phyloP scores from a whole-genome alignment of 2,113 vertebrate species.

The Aphyosemion australe region DNA sequence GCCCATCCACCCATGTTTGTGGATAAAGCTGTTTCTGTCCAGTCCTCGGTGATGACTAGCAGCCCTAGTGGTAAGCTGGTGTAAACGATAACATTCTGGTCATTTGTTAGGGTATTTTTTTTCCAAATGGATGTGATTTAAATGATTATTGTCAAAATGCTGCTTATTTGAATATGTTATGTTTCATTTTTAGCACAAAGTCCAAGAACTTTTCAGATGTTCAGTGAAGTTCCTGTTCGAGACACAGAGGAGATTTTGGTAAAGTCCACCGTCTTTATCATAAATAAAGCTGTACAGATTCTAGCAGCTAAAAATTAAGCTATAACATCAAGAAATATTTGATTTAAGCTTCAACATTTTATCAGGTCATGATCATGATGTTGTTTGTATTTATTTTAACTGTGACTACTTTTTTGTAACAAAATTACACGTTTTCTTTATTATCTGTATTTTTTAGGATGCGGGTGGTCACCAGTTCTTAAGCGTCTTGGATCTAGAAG shows the following conservation, averaged over 20 bases:
- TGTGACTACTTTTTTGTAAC: background rate
- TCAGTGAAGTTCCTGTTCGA: slow-evolving; percentile 42
- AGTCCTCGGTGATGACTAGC: slow-evolving; percentile 14
- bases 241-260: slow-evolving; percentile 63
- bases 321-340: background rate
- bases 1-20: slow-evolving; percentile 36
- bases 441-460: slow-evolving; percentile 46
- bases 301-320: background rate
- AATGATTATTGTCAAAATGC: background rate
- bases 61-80: slow-evolving; percentile 59
- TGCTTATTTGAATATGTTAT: background rate
- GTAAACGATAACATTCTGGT: background rate
- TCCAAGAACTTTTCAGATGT: slow-evolving; percentile 55
- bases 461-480: slow-evolving; percentile 76
- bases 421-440: background rate
- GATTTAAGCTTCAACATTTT: background rate
- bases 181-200: slow-evolving; percentile 47
- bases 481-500: slow-evolving; percentile 85
- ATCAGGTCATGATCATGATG: too few species aligned
- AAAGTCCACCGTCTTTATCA: slow-evolving; percentile 29
- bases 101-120: background rate
- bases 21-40: slow-evolving; percentile 61
- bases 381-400: too few species aligned
- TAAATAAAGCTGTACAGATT: background rate
- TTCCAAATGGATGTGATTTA: background rate